Evolutionary conservation across 1,140 invertebrate genomes (phyloP), one percentile per base, ranked within the genome.

Genomic region (Brachionus rotundiformis): DNA sequence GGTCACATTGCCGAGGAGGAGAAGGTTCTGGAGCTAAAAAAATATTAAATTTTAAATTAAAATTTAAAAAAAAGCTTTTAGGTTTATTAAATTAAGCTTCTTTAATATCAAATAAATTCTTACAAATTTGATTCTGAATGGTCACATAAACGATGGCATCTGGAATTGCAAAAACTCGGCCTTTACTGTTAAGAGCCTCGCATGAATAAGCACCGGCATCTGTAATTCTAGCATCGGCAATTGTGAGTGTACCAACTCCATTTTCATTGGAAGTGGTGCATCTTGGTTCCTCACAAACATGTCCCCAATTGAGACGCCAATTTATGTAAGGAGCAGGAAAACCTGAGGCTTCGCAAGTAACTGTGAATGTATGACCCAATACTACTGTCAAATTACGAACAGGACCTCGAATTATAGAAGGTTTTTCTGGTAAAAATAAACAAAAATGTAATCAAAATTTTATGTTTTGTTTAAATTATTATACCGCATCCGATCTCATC

Each of bases 171-270:
- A 99, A 93, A 1, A 92, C 91, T 11, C 93, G 92, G 8, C 94
- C 95, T 83, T 88, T 88, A 29, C 91, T 92, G 86, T 98, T 98
- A 29, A 98, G 92, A 1, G 93, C 95, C 90, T 99, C 96, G 88
- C 97, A 98, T 10, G 94, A 96, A 86, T 98, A 99, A 0, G 96
- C 95, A 3, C 96, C 97, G 85, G 94, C 94, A 84, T 99, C 94
- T 63, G 86, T 84, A 7, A 85, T 83, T 33, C 85, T 84, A 16
- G 94, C 92, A 83, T 94, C 87, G 0, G 91, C 91, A 84, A 96
- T 95, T 0, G 91, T 92, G 0, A 98, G 88, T 0, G 90, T 92
- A n/a, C 96, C 96, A 1, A 92, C 90, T 11, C 81, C 81, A 31
- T 76, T 82, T n/a, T 76, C 81, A 59, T 13, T 79, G 10, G 44